A percentile compares a stretch with the other conserved stretches of the same genome.
Conservation (phyloP, 2,113 vertebrate species). For the Oreotrochilus melanogaster region DNA sequence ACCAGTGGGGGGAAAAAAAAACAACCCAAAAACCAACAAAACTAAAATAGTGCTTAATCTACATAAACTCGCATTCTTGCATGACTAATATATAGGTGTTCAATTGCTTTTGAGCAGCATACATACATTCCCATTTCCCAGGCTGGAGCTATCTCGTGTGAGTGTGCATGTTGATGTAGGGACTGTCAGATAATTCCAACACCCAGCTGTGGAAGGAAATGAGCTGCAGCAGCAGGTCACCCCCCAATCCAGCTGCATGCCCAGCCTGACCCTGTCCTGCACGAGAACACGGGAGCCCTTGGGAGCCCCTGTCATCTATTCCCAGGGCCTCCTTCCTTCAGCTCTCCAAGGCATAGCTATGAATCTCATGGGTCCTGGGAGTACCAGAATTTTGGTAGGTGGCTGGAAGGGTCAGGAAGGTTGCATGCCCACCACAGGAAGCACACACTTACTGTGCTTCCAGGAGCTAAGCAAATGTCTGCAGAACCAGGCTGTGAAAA, state of each 20-base stretch:
- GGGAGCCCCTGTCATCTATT: background rate
- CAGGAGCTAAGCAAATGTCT: background rate
- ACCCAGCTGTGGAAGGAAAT: constrained; percentile 6
- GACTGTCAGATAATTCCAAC: background rate
- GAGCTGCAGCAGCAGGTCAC: background rate
- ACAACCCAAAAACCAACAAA: too few species aligned
- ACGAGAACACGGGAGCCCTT: background rate
- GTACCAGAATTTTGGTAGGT: background rate
- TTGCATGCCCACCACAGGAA: background rate
- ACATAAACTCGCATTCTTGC: background rate
- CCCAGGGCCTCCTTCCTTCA: background rate
- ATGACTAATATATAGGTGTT: background rate
- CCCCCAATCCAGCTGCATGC: background rate
- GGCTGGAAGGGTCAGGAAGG: background rate
- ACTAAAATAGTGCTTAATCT: background rate
- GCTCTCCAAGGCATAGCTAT: background rate
- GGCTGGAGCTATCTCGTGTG: background rate
- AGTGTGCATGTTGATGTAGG: background rate
- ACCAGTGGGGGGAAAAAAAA: background rate
- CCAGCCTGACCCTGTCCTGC: background rate
- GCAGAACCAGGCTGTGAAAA: background rate
- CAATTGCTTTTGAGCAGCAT: background rate
- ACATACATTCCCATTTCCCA: background rate
- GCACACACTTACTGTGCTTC: background rate
- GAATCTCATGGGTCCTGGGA: background rate